These are phyloP conservation scores for Pseudorhombus dupliciocellatus DNA, from an alignment of 2,113 vertebrate species.

Conservation along the genomic window DNA sequence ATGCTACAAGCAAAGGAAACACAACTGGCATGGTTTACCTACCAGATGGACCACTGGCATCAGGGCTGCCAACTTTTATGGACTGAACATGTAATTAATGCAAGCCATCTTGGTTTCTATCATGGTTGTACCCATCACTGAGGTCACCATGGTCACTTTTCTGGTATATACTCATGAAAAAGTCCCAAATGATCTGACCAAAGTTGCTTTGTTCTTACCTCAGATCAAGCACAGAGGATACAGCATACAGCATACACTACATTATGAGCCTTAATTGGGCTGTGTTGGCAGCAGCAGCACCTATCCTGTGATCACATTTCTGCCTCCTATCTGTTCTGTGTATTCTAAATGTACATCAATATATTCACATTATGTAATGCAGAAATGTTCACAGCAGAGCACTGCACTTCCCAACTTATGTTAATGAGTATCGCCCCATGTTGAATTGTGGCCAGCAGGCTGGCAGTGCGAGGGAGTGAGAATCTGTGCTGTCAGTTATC, in stretches of 20 bases:
- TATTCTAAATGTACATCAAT: not conserved
- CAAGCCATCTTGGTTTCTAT: too few species aligned
- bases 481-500: constrained; percentile 72
- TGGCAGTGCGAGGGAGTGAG: constrained; percentile 62
- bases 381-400: constrained; percentile 25
- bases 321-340: not conserved
- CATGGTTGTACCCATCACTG: too few species aligned
- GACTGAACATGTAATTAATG: too few species aligned
- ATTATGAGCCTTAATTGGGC: not conserved
- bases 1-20: too few species aligned
- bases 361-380: not conserved
- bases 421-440: constrained; percentile 64
- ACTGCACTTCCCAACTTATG: constrained; percentile 60
- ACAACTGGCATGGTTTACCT: too few species aligned
- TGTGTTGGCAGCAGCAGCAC: not conserved
- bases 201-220: too few species aligned
- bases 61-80: too few species aligned
- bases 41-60: too few species aligned
- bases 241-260: not conserved
- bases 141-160: too few species aligned
- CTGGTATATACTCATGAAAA: too few species aligned
- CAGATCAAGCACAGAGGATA: too few species aligned
- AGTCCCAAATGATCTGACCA: too few species aligned
- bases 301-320: not conserved
- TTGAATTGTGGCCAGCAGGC: constrained; percentile 62